These are phyloP conservation scores for Rhinolophus ferrumequinum DNA, from an alignment of 2,113 vertebrate genomes.

Conservation along the genomic window DNA sequence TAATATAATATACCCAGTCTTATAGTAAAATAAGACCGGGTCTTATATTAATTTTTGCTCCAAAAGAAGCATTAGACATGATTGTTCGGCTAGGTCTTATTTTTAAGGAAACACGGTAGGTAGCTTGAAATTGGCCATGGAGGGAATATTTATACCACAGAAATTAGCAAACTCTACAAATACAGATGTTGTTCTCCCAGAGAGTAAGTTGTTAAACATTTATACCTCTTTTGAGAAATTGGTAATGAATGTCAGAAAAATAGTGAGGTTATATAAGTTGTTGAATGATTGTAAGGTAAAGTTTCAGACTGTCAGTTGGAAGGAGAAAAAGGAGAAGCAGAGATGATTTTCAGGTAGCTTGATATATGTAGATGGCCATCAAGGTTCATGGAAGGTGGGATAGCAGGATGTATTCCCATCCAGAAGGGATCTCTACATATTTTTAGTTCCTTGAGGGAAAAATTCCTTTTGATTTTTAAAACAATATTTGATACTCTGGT, in stretches of 20 bases:
- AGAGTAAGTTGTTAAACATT: neutral
- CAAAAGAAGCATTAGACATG: too few species aligned
- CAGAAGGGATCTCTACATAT: neutral
- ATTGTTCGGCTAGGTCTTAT: too few species aligned
- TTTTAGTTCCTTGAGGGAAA: neutral
- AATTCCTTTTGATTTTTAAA: neutral
- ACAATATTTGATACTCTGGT: neutral
- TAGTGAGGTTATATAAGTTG: neutral
- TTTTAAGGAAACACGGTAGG: too few species aligned
- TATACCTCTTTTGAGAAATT: neutral
- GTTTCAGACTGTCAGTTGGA: neutral
- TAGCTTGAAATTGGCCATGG: neutral
- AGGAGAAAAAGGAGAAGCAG: neutral
- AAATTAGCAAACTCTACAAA: neutral
- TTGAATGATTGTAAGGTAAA: neutral
- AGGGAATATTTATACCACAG: neutral
- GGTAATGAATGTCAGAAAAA: conserved; percentile 20
- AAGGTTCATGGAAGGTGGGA: neutral
- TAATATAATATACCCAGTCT: too few species aligned
- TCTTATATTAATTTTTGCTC: too few species aligned
- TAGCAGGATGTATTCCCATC: neutral
- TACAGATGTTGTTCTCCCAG: neutral
- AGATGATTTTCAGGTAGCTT: neutral
- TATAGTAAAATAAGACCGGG: too few species aligned
- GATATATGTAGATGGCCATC: neutral